Evolutionary conservation across 2,888 invertebrate genomes (phyloP).

Genomic region (Euphydryas editha): DNA sequence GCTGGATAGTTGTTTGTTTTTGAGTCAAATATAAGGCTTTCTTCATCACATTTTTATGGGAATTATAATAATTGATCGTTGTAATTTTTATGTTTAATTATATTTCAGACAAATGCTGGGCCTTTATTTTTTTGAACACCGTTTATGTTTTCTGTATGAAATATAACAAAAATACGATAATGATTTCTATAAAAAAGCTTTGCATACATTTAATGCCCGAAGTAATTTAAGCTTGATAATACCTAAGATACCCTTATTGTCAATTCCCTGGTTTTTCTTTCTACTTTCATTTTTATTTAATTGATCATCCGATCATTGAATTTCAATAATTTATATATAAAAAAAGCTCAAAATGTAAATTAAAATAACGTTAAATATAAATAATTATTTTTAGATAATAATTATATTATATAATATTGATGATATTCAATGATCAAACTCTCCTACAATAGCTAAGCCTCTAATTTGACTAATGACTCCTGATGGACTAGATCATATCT

Average conservation of each 20-base stretch:
- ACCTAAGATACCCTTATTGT: slow-evolving; percentile 58
- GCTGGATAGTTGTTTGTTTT: slow-evolving; percentile 14
- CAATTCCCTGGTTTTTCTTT: slow-evolving; percentile 59
- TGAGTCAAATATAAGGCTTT: slow-evolving; percentile 22
- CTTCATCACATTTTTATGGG: background rate
- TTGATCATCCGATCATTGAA: slow-evolving; percentile 24
- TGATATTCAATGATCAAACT: slow-evolving; percentile 32
- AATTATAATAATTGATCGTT: background rate
- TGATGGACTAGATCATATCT: slow-evolving; percentile 50
- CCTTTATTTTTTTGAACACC: no score
- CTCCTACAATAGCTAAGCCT: slow-evolving; percentile 48
- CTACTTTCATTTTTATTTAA: slow-evolving; percentile 38
- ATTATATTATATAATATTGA: slow-evolving; percentile 17
- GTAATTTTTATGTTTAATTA: background rate
- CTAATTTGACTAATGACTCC: slow-evolving; percentile 55
- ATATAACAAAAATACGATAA: background rate
- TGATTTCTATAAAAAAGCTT: background rate
- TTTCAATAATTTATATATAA: slow-evolving; percentile 17
- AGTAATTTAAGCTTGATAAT: slow-evolving; percentile 22
- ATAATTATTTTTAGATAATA: background rate
- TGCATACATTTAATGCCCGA: slow-evolving; percentile 15
- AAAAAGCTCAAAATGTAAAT: background rate
- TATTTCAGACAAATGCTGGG: background rate
- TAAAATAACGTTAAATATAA: background rate
- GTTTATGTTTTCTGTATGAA: background rate